Percentiles rank a stretch among this genome's conserved stretches.
Conservation (phyloP, 2,113 vertebrate genomes). For the Zosterops borbonicus region DNA sequence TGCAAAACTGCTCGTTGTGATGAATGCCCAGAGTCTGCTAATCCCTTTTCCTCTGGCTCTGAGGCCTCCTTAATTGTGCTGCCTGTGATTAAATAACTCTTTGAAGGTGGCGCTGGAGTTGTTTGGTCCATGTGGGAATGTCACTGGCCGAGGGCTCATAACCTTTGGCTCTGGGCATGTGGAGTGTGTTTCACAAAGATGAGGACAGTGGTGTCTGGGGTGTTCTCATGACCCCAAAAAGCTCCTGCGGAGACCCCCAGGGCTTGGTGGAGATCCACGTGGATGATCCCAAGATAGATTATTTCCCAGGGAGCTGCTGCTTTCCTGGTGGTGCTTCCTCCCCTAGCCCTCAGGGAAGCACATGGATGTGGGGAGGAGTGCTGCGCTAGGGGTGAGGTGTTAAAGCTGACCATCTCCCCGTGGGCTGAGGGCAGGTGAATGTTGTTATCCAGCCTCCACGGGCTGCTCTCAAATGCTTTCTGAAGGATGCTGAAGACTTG, state of each 20-base stretch:
- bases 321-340: background rate
- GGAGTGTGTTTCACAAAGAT: background rate
- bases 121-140: background rate
- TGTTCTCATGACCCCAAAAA: background rate
- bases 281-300: background rate
- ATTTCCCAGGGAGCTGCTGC: background rate
- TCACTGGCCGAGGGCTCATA: accelerated
- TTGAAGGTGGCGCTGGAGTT: background rate
- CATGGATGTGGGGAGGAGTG: background rate
- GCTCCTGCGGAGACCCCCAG: background rate
- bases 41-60: slow-evolving; percentile 8
- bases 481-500: background rate
- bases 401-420: accelerated
- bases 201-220: accelerated
- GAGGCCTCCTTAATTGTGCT: background rate
- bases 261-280: background rate
- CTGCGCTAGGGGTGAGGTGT: background rate
- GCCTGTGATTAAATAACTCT: background rate
- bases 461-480: accelerated
- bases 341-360: accelerated
- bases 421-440: accelerated
- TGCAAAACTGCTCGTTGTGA: background rate
- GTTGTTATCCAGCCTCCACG: accelerated
- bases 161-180: background rate
- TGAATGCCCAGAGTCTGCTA: background rate